Conservation (phyloP, 2,888 invertebrate species). For the Erebia epiphron region DNA sequence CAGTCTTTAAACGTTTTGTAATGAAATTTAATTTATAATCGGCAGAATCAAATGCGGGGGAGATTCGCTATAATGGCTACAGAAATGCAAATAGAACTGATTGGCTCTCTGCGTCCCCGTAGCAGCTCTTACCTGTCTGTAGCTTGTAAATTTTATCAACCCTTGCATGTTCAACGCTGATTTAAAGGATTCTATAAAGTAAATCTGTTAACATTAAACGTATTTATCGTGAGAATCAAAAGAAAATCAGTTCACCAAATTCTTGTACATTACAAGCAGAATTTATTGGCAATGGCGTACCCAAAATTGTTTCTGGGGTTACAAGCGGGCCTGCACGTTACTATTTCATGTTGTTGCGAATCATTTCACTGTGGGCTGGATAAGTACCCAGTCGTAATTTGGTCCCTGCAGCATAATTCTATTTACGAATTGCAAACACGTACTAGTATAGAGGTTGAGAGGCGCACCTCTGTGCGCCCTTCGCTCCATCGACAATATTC, state of each 20-base stretch:
- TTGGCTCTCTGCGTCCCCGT: slow-evolving; percentile 50
- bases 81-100: slow-evolving; percentile 67
- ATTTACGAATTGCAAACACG: slow-evolving; percentile 52
- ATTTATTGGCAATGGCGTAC: slow-evolving; percentile 44
- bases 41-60: slow-evolving; percentile 44
- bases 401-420: slow-evolving; percentile 37
- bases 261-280: slow-evolving; percentile 41
- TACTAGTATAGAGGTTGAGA: slow-evolving; percentile 45
- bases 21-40: slow-evolving; percentile 55
- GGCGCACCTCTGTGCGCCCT: slow-evolving; percentile 44
- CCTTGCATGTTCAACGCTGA: slow-evolving; percentile 37
- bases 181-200: slow-evolving; percentile 39
- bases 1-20: slow-evolving; percentile 54
- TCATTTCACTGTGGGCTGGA: slow-evolving; percentile 41
- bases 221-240: slow-evolving; percentile 45
- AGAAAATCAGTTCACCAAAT: slow-evolving; percentile 44
- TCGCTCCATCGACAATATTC: slow-evolving; percentile 58
- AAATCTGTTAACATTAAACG: slow-evolving; percentile 41
- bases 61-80: slow-evolving; percentile 58
- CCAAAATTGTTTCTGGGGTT: slow-evolving; percentile 43
- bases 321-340: slow-evolving; percentile 41
- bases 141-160: slow-evolving; percentile 43
- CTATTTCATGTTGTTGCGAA: slow-evolving; percentile 46
- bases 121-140: slow-evolving; percentile 48
- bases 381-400: slow-evolving; percentile 41